Conservation (phyloP, 2,888 invertebrate genomes). For the Pseudococcus longispinus region DNA sequence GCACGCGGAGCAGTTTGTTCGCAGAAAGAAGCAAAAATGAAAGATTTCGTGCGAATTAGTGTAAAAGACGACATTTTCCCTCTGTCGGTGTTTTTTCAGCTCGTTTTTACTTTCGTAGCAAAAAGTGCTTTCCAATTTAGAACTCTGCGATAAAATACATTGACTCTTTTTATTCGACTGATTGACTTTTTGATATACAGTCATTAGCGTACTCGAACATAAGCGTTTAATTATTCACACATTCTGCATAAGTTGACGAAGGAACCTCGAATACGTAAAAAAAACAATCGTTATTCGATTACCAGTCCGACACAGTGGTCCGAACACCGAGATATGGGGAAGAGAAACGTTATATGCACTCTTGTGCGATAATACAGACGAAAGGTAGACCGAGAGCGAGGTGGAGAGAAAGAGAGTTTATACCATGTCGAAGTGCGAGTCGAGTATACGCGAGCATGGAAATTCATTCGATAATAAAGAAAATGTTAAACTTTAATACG, state of each 20-base stretch:
- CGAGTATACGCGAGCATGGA: background rate
- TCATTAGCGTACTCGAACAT: no score
- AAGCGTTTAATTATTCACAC: background rate
- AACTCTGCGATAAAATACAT: no score
- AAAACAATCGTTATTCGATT: background rate
- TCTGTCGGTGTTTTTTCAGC: background rate
- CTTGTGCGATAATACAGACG: background rate
- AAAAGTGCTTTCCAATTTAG: no score
- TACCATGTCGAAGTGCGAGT: background rate
- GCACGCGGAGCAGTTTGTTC: background rate
- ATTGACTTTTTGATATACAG: no score
- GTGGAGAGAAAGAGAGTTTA: background rate
- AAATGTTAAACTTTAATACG: slow-evolving; percentile 40
- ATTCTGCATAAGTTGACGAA: background rate
- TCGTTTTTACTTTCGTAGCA: background rate
- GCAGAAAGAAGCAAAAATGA: background rate
- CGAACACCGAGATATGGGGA: background rate
- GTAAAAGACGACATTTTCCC: background rate
- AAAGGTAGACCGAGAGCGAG: background rate
- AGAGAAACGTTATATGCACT: background rate
- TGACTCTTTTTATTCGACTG: no score
- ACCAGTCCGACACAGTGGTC: background rate
- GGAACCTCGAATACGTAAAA: background rate
- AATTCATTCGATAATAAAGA: slow-evolving; percentile 26
- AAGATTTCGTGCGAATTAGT: background rate